Percentiles rank a stretch among this genome's conserved stretches.
phyloP scores from a whole-genome alignment of 1,140 invertebrate genomes.

The Drosophila bifasciata region DNA sequence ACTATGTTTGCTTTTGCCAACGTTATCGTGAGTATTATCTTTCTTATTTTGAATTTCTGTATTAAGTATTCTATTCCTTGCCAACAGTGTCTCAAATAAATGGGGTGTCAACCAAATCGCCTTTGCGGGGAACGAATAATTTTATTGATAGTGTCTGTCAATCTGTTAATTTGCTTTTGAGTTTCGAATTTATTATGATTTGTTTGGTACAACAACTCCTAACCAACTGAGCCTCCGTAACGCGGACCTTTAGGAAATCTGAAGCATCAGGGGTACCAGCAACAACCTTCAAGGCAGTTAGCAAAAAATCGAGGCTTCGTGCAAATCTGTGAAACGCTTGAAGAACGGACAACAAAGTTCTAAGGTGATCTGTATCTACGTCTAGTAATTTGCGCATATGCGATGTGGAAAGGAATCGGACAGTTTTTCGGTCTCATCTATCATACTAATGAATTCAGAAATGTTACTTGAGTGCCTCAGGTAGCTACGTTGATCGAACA shows the following conservation, averaged over 20 bases:
- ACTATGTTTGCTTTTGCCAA: constrained; percentile 26
- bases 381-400: constrained; percentile 35
- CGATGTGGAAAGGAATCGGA: constrained; percentile 17
- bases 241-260: constrained; percentile 1
- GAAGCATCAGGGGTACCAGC: constrained; percentile 14
- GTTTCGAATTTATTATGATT: constrained; percentile 5
- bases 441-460: constrained; percentile 19
- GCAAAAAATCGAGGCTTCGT: constrained; percentile 3
- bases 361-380: not conserved
- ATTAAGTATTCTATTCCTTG: constrained; percentile 21
- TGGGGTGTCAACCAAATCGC: constrained; percentile 22
- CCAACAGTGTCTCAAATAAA: constrained; percentile 14
- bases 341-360: constrained; percentile 5
- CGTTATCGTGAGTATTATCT: constrained; percentile 29
- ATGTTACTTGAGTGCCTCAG: constrained; percentile 28
- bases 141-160: constrained; percentile 1
- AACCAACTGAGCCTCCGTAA: constrained; percentile 6
- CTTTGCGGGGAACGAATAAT: constrained; percentile 6
- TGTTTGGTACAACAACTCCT: constrained; percentile 7
- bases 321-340: constrained; percentile 8
- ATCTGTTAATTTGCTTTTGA: constrained; percentile 5
- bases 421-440: constrained; percentile 23
- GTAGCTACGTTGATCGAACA: constrained; percentile 3
- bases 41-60: constrained; percentile 15
- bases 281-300: constrained; percentile 7